These are phyloP conservation scores for Setophaga kirtlandii DNA, from an alignment of 2,113 vertebrate species.

Conservation along the genomic window DNA sequence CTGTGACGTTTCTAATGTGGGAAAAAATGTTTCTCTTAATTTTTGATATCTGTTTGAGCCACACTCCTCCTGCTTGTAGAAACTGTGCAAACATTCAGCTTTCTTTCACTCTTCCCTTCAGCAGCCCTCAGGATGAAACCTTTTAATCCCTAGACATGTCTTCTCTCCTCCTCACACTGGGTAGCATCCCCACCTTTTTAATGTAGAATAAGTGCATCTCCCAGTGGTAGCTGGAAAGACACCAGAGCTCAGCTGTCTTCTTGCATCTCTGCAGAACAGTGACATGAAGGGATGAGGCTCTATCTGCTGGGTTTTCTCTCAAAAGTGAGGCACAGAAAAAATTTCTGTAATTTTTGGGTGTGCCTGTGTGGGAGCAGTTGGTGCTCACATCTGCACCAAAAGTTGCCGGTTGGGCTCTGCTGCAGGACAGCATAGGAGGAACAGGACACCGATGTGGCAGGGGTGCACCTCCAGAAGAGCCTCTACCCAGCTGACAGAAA, in stretches of 20 bases:
- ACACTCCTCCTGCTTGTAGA: neutral
- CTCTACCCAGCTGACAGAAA: neutral
- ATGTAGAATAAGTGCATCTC: neutral
- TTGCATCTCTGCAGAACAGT: neutral
- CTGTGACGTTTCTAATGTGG: neutral
- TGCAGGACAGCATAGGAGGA: neutral
- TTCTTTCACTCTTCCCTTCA: neutral
- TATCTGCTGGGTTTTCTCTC: neutral
- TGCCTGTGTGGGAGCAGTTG: neutral
- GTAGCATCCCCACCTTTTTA: neutral
- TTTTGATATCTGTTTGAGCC: neutral
- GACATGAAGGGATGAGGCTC: neutral
- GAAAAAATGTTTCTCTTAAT: neutral
- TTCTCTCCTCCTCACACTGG: neutral
- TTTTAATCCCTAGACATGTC: neutral
- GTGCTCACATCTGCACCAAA: neutral
- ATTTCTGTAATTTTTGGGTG: neutral
- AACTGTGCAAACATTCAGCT: neutral
- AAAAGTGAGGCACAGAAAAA: neutral
- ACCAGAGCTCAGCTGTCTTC: neutral
- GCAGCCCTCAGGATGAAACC: neutral
- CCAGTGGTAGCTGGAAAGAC: neutral
- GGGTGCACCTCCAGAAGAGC: neutral
- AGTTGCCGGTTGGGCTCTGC: neutral
- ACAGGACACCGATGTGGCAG: fast-evolving